Evolutionary conservation across 2,888 invertebrate species (phyloP), one percentile per base, ranked within the genome.

Genomic region (Scaptodrosophila latifasciaeformis): DNA sequence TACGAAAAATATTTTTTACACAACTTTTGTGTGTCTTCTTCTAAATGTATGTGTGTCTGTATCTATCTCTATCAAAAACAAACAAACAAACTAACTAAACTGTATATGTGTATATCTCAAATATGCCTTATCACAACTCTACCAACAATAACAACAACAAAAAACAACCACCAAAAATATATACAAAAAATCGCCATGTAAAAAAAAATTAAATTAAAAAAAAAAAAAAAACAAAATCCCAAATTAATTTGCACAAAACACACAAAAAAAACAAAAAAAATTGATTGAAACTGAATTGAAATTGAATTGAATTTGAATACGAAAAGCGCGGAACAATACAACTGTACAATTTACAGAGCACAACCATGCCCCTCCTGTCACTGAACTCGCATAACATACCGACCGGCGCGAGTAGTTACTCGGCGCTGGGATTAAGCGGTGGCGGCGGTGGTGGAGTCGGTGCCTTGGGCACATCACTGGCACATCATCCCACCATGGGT

Each of bases 341-440:
- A 84, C 85, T 85, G 72, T 85, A 85, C 81, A 85, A 85, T 85
- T 90, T 90, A 81, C 90, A 90, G 87, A 90, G 90, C 87, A 90
- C 88, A 86, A 90, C 90, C 62, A 90, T 90, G 90, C 90, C 90
- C 64, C 85, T 86, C 70, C 82, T 87, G 78, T 90, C 90, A 64
- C 87, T 90, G 68, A 86, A 86, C 82, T 83, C 86, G 81, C 87
- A 86, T 81, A 83, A 86, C 62, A 71, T 86, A 70, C 86, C 86
- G 65, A 82, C 86, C 66, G 85, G 84, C 66, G 82, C 86, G 62
- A 84, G 81, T 56, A 86, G 85, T 70, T 86, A 86, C 69, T 85
- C 84, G 68, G 85, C 81, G 35, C 67, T 87, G 66, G 86, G 86
- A 50, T 78, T 86, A 56, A 85, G 84, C 66, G 85, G 84, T 54